Base-by-base conservation (phyloP, 2,113 vertebrate species). In the Laticauda laticaudata region DNA sequence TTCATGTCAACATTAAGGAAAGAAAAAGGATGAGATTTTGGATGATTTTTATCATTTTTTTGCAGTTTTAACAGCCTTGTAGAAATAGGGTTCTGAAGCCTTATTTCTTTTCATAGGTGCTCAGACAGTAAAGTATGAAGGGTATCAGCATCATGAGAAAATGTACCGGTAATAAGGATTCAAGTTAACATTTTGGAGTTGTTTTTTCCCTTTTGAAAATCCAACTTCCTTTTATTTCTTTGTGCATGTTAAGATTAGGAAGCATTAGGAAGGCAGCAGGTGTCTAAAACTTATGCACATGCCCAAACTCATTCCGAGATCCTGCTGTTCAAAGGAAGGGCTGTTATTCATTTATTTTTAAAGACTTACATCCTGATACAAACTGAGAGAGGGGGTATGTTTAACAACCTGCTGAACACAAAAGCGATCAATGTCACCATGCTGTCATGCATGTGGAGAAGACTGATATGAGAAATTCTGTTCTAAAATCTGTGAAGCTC, bases 1-100 rank as follows among this genome's bases (percentile, higher is more conserved):
- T 95, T 94, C 92, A 91, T 0, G 90, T 96, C 96, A 97, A 0
- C 87, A 95, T 96, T 39, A 54, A 39, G 56, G 85, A 92, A 48
- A 57, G 91, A 86, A 92, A 96, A 94, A 56, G 45, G 6, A 91
- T 90, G 81, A 95, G 95, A 93, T 51, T 90, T 90, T 54, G 93
- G 92, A 96, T 96, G 94, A 85, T 87, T 69, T 93, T 95, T 97
- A 95, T 96, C 96, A 97, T 91, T 54, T 92, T 54, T 95, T 95
- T 95, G 95, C 61, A 95, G 96, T 21, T 1, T 95, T 90, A 92
- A 90, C 93, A 96, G 91, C 91, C 93, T 86, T 94, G 94, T 75
- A 87, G 92, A 75, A 95, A 93, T 92, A 94, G 95, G 95, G 95
- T 86, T 89, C 93, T 2, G 18, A 69, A 93, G 24, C 3, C 75